Conservation (phyloP, 2,888 invertebrate species). For the Gortyna flavago region DNA sequence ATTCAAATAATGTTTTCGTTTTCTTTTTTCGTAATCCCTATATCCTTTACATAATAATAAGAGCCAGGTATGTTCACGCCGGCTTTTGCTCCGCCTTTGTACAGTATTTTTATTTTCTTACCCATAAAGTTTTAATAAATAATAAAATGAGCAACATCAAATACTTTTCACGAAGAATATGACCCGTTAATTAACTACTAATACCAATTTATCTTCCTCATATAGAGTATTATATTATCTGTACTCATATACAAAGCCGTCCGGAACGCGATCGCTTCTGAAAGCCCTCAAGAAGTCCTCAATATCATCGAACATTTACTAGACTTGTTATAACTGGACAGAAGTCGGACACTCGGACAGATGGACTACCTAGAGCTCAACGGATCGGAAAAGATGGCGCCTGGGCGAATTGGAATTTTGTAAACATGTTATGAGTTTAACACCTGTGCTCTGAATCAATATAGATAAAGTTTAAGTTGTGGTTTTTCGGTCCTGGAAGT, state of each 20-base stretch:
- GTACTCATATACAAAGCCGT: slow-evolving; percentile 14
- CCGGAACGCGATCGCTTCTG: background rate
- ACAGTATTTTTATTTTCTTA: too few relatives aligned
- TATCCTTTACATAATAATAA: background rate
- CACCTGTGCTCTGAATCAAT: slow-evolving; percentile 7
- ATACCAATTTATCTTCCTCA: background rate
- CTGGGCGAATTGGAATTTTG: slow-evolving; percentile 2
- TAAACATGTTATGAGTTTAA: slow-evolving; percentile 28
- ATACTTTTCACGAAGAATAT: background rate
- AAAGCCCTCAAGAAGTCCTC: slow-evolving; percentile 24
- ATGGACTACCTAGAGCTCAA: slow-evolving; percentile 13
- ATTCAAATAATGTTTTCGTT: background rate
- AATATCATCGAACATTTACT: slow-evolving; percentile 19
- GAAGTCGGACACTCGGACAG: slow-evolving; percentile 2
- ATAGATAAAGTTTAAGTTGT: background rate
- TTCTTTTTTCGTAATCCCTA: background rate
- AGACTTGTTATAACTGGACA: slow-evolving; percentile 4
- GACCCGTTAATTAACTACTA: background rate
- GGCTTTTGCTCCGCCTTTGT: too few relatives aligned
- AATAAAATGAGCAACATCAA: background rate
- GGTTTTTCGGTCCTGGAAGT: background rate
- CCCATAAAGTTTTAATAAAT: too few relatives aligned
- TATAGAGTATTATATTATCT: too few relatives aligned
- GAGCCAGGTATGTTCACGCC: too few relatives aligned
- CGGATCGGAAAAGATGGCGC: slow-evolving; percentile 19